These are phyloP conservation scores for Peromyscus aztecus DNA, from an alignment of 2,797 vertebrate species.

Conservation along the genomic window DNA sequence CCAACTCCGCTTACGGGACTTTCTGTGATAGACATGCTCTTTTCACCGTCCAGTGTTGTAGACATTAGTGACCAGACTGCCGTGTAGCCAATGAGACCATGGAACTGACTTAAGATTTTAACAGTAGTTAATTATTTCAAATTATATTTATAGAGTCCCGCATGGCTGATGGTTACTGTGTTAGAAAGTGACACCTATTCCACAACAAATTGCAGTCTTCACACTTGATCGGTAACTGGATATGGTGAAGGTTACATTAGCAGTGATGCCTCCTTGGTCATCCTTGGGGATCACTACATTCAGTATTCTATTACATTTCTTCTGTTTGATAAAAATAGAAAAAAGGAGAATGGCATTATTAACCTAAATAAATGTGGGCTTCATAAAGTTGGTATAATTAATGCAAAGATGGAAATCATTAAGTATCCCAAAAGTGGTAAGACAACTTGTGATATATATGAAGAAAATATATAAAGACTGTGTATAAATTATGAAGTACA, in stretches of 20 bases:
- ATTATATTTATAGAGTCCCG: background rate
- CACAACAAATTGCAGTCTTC: background rate
- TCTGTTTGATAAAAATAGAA: constrained; percentile 7
- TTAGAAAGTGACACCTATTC: background rate
- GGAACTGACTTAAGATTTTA: background rate
- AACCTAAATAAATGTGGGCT: constrained; percentile 31
- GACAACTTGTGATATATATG: constrained; percentile 21
- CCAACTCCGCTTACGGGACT: background rate
- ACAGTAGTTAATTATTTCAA: background rate
- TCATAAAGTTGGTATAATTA: constrained; percentile 44
- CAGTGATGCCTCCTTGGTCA: background rate
- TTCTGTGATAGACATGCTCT: background rate
- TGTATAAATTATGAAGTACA: background rate
- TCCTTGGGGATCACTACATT: background rate
- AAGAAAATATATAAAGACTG: constrained; percentile 27
- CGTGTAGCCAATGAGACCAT: background rate
- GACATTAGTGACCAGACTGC: background rate
- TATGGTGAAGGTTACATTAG: background rate
- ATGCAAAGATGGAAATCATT: background rate
- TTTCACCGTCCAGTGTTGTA: background rate
- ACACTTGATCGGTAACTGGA: background rate
- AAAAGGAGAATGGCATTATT: constrained; percentile 47
- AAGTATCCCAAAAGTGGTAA: constrained; percentile 32
- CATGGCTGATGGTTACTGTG: background rate
- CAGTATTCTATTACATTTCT: background rate